Evolutionary conservation across 1,140 invertebrate genomes (phyloP).

Genomic region (Medauroidea extradentata): DNA sequence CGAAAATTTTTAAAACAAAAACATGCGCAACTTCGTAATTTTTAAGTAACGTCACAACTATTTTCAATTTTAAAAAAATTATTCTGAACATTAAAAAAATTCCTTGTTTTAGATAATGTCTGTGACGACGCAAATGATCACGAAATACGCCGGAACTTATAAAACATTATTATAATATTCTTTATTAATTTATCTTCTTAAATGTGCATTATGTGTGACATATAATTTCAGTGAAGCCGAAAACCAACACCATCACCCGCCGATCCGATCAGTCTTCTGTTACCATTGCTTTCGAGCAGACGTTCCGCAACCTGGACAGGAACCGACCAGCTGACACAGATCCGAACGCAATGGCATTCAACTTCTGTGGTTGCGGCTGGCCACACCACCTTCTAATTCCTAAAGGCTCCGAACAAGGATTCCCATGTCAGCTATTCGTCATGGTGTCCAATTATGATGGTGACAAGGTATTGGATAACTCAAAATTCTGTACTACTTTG

Average conservation of each 20-base stretch:
- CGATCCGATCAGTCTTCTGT: conserved; percentile 62
- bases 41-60: too few species aligned
- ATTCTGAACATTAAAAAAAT: too few species aligned
- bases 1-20: too few species aligned
- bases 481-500: too few species aligned
- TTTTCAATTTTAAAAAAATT: too few species aligned
- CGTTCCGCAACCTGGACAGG: conserved; percentile 57
- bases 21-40: too few species aligned
- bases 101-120: too few species aligned
- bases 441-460: conserved; percentile 73
- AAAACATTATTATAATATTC: too few species aligned
- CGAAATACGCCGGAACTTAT: too few species aligned
- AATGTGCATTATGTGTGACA: too few species aligned
- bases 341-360: conserved; percentile 53
- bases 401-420: conserved; percentile 64
- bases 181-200: too few species aligned
- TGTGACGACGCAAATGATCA: too few species aligned
- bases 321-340: conserved; percentile 48
- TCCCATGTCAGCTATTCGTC: conserved; percentile 66
- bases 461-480: conserved; percentile 48
- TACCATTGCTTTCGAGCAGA: conserved; percentile 67
- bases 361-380: conserved; percentile 85
- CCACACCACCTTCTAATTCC: conserved; percentile 79
- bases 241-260: conserved; percentile 57
- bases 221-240: conserved; percentile 62